Evolutionary conservation across 2,113 vertebrate species (phyloP).

Genomic region (Plecturocebus donacophilus): DNA sequence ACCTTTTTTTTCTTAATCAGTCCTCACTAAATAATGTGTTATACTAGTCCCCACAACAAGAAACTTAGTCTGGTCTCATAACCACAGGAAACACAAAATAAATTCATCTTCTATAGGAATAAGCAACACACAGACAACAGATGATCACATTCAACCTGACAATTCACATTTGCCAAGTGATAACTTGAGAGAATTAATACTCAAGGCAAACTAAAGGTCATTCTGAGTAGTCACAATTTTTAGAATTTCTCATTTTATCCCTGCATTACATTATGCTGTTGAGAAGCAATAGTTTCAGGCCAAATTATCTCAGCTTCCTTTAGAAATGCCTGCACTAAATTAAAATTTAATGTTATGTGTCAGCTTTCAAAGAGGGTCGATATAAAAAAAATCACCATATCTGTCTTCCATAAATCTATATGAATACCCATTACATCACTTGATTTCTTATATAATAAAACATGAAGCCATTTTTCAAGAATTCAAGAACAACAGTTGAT

Average conservation of each 20-base stretch:
- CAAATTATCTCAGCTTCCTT: slow-evolving; percentile 57
- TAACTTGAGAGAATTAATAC: neutral
- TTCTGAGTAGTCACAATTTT: slow-evolving; percentile 2
- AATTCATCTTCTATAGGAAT: neutral
- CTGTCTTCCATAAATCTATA: slow-evolving; percentile 25
- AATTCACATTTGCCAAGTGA: neutral
- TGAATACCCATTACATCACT: neutral
- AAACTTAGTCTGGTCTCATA: neutral
- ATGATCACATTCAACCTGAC: neutral
- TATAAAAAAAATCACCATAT: slow-evolving; percentile 22
- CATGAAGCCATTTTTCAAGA: neutral
- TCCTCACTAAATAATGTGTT: neutral
- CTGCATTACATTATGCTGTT: neutral
- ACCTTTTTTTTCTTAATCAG: neutral
- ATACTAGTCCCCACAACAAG: neutral
- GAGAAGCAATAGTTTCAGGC: slow-evolving; percentile 3
- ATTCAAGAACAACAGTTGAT: slow-evolving; percentile 14
- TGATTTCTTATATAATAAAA: slow-evolving; percentile 11
- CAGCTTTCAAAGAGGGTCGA: slow-evolving; percentile 51
- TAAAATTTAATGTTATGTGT: slow-evolving; percentile 57
- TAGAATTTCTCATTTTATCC: slow-evolving; percentile 42
- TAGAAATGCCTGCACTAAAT: slow-evolving; percentile 38
- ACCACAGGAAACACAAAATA: neutral
- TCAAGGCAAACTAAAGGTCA: slow-evolving; percentile 28
- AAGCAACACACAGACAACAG: neutral